Base-by-base conservation (phyloP, 2,888 invertebrate species). In the Dinocampus coccinellae region DNA sequence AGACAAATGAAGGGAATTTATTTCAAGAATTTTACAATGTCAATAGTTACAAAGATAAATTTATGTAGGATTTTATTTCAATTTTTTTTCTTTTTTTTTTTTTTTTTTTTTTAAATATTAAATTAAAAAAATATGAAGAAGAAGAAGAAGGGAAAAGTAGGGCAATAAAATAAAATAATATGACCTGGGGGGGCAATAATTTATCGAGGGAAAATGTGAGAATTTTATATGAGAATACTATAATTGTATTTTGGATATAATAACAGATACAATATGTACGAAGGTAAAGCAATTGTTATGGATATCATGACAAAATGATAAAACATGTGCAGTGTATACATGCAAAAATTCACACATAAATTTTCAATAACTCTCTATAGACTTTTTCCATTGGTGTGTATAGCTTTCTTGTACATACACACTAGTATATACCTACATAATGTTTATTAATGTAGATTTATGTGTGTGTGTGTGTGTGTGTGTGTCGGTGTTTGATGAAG, bases 231-330 rank as follows among this genome's bases (percentile, higher is more conserved):
- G 63, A 64, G 29, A n/a, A n/a, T n/a, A n/a, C n/a, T n/a, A n/a
- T n/a, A n/a, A n/a, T n/a, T n/a, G n/a, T n/a, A n/a, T n/a, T n/a
- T 67, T 69, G 70, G 69, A 68, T 70, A 73, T 68, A 79, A 83
- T 83, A 82, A 84, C 84, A 83, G 84, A 85, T 84, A 82, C 82
- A 84, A 77, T 82, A 75, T 77, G 73, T 75, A 76, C 84, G 85
- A 85, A 84, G 85, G 84, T 85, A 80, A 82, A 83, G 76, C 83
- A 85, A 85, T 85, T 83, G 81, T 80, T 81, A 81, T 77, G 80
- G 78, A 73, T 74, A 79, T 66, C 66, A 69, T 69, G 69, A 33
- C 39, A 29, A 68, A 65, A 24, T 34, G 42, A 66, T 67, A 68
- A 73, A 69, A 66, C 71, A 72, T 68, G 60, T 73, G 74, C 72